phyloP scores from a whole-genome alignment of 2,113 vertebrate genomes.

The Alosa alosa region DNA sequence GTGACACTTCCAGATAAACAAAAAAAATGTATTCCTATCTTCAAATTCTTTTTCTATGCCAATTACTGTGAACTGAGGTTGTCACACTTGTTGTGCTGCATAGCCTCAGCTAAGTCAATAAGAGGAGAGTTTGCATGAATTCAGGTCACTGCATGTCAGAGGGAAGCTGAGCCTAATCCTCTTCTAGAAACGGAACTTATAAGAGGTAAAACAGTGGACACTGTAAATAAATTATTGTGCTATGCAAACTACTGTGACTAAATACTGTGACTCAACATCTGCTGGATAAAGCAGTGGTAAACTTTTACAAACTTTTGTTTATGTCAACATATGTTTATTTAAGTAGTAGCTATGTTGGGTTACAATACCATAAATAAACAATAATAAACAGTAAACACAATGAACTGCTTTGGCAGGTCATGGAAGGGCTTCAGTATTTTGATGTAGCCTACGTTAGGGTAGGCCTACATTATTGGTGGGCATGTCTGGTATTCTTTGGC shows the following conservation, averaged over 20 bases:
- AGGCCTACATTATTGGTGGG: too few relatives aligned
- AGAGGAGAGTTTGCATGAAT: too few relatives aligned
- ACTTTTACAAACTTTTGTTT: not conserved
- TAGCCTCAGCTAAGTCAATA: not conserved
- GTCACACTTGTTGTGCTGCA: not conserved
- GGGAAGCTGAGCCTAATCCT: not conserved
- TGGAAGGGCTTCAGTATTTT: too few relatives aligned
- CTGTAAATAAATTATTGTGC: not conserved
- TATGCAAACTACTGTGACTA: not conserved
- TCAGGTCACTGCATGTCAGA: too few relatives aligned
- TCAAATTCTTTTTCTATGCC: not conserved
- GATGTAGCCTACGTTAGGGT: too few relatives aligned
- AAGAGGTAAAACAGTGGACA: too few relatives aligned
- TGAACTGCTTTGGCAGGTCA: too few relatives aligned
- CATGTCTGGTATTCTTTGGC: too few relatives aligned
- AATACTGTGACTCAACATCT: too few relatives aligned
- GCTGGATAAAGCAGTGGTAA: not conserved
- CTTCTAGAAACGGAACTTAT: not conserved
- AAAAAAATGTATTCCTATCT: not conserved
- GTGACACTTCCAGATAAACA: not conserved
- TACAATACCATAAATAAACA: too few relatives aligned
- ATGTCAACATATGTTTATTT: not conserved
- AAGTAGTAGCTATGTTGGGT: too few relatives aligned
- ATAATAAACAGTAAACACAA: too few relatives aligned
- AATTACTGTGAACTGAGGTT: not conserved